phyloP scores from a whole-genome alignment of 23 tunicate species.

The Ciona savignyi region DNA sequence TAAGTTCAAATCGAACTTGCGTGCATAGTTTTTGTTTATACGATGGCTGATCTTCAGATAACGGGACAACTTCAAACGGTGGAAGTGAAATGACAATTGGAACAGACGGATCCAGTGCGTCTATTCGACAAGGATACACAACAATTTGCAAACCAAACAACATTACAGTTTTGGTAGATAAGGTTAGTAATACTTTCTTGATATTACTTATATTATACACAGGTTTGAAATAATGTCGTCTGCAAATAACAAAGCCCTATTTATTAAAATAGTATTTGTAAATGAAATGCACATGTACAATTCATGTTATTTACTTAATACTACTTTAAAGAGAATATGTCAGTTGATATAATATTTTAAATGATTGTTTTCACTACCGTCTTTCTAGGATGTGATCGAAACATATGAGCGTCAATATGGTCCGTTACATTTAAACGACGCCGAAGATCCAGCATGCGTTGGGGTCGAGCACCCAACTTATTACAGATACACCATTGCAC shows the following conservation, averaged over 20 bases:
- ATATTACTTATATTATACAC: background rate
- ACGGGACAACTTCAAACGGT: conserved; percentile 24
- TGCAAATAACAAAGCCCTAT: background rate
- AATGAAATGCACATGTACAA: too few species aligned
- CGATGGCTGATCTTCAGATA: background rate
- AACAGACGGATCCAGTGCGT: conserved; percentile 17
- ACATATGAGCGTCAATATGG: conserved; percentile 72
- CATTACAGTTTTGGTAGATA: conserved; percentile 76
- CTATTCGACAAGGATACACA: conserved; percentile 44
- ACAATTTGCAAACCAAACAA: conserved; percentile 74
- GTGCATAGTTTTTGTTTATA: background rate
- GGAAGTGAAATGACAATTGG: conserved; percentile 6
- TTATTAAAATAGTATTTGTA: too few species aligned
- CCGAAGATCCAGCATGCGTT: conserved; percentile 21
- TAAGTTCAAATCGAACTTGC: background rate
- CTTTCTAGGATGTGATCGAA: conserved; percentile 51
- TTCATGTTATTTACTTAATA: background rate
- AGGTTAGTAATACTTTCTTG: conserved; percentile 26
- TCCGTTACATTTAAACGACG: conserved; percentile 70
- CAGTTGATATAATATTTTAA: too few species aligned
- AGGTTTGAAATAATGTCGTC: background rate
- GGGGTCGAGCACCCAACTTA: conserved; percentile 54
- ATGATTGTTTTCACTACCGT: too few species aligned
- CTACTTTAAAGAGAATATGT: background rate
- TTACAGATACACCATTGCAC: conserved; percentile 78